Base-by-base conservation (phyloP, 2,888 invertebrate species). In the Pristionchus maxplancki region DNA sequence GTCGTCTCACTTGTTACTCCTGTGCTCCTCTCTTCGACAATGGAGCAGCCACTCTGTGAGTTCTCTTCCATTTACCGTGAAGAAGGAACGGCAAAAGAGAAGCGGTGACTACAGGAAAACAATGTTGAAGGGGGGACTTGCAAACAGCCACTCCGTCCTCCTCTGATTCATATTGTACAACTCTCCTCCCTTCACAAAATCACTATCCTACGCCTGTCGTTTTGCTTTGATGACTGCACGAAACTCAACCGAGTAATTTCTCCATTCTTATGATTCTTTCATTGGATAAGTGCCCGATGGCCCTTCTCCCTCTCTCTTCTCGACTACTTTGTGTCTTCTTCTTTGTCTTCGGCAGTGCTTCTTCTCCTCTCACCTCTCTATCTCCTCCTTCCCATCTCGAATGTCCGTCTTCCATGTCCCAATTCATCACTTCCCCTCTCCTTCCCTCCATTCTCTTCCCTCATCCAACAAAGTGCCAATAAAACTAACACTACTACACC, bases 371-470 rank as follows among this genome's bases (percentile, higher is more conserved):
- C 82, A 53, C 50, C 34, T 44, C 53, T 83, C 53, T 83, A 83
- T 83, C 82, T 83, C 24, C 34, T 53, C 82, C 53, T 50, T 53
- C 82, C 89, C 58, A 89, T 91, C 89, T 91, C 91, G 44, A 89
- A 74, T 40, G 91, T 91, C 71, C 89, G 89, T 67, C 91, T 91
- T 88, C 91, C 92, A 62, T 62, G 50, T 40, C 40, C 34, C 64
- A 58, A 50, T 85, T 50, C 64, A 40, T 85, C 85, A 40, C 85
- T 85, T 50, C 31, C n/a, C 87, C 90, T 88, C 88, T 90, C 89
- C 58, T 62, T 89, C 50, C 89, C 89, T 28, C 89, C 86, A 82
- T 86, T 88, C 89, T 81, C 89, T 87, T 31, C 88, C 44, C 40
- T 64, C 31, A 40, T 78, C 82, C 24, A 28, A 44, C 78, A 78